These are phyloP conservation scores for Creontiades dilutus DNA, from an alignment of 2,888 invertebrate species.

Conservation along the genomic window DNA sequence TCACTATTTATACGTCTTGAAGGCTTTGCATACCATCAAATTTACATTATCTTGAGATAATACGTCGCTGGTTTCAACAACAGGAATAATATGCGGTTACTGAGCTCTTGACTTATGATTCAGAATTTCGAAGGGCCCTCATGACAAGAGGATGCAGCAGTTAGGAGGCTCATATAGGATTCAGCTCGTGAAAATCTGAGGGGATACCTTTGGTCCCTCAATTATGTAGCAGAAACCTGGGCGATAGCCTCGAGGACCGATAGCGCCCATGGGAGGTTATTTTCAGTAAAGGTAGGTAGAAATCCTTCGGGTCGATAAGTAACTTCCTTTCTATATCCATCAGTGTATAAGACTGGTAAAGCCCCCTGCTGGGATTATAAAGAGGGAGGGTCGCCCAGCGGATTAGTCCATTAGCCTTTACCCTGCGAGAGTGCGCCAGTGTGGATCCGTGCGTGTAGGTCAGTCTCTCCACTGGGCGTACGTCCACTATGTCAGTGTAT, in stretches of 20 bases:
- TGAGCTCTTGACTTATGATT: too few relatives aligned
- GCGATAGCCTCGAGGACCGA: constrained; percentile 68
- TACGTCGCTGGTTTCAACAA: too few relatives aligned
- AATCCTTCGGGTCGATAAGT: constrained; percentile 69
- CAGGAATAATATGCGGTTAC: too few relatives aligned
- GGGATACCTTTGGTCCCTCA: constrained; percentile 53
- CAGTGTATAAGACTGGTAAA: constrained; percentile 74
- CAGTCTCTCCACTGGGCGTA: constrained; percentile 47
- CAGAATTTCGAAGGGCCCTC: background rate
- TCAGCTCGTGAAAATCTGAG: constrained; percentile 51
- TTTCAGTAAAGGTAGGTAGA: constrained; percentile 52
- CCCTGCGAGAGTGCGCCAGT: constrained; percentile 59
- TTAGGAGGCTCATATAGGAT: background rate
- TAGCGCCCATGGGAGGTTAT: constrained; percentile 69
- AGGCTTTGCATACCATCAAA: too few relatives aligned
- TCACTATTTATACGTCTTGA: too few relatives aligned
- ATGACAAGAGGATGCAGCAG: background rate
- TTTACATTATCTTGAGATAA: too few relatives aligned
- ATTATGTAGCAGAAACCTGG: constrained; percentile 40
- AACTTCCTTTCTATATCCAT: constrained; percentile 74
- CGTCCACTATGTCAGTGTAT: constrained; percentile 65
- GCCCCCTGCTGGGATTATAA: constrained; percentile 73
- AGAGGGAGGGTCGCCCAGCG: constrained; percentile 70
- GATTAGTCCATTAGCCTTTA: constrained; percentile 73
- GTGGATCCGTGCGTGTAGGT: constrained; percentile 62